Evolutionary conservation across 2,113 vertebrate species (phyloP).

Genomic region (Rhinoderma darwinii): DNA sequence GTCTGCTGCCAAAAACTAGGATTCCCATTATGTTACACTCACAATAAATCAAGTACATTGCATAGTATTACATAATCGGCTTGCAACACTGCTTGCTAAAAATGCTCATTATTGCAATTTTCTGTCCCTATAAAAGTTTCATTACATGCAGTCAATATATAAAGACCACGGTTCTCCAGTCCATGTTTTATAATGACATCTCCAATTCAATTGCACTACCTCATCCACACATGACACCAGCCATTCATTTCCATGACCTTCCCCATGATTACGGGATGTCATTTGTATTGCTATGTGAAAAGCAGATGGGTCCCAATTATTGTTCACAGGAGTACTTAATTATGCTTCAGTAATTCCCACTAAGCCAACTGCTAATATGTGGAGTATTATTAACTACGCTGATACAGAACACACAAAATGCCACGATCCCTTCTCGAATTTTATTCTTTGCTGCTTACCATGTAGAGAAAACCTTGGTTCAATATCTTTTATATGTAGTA

Average conservation of each 20-base stretch:
- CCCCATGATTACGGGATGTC: conserved; percentile 52
- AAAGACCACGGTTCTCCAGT: conserved; percentile 31
- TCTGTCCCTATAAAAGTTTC: conserved; percentile 19
- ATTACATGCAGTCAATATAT: conserved; percentile 18
- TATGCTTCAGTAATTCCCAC: conserved; percentile 38
- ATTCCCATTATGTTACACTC: conserved; percentile 39
- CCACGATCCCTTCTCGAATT: not conserved
- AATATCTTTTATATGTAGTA: not conserved
- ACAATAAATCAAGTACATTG: conserved; percentile 32
- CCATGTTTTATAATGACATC: conserved; percentile 49
- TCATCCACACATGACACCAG: conserved; percentile 50
- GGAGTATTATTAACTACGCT: conserved; percentile 13
- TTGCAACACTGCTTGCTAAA: conserved; percentile 34
- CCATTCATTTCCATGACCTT: conserved; percentile 57
- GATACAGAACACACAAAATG: conserved; percentile 1
- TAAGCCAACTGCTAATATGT: conserved; percentile 19
- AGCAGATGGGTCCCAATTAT: conserved; percentile 56
- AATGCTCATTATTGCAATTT: conserved; percentile 40
- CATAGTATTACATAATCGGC: conserved; percentile 28
- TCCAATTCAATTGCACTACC: conserved; percentile 52
- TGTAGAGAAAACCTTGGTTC: not conserved
- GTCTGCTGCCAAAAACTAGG: conserved; percentile 21
- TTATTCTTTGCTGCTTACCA: not conserved
- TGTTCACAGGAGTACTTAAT: conserved; percentile 47
- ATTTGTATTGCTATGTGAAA: conserved; percentile 54